Base-by-base conservation (phyloP, 2,888 invertebrate genomes). In the Eledone cirrhosa region DNA sequence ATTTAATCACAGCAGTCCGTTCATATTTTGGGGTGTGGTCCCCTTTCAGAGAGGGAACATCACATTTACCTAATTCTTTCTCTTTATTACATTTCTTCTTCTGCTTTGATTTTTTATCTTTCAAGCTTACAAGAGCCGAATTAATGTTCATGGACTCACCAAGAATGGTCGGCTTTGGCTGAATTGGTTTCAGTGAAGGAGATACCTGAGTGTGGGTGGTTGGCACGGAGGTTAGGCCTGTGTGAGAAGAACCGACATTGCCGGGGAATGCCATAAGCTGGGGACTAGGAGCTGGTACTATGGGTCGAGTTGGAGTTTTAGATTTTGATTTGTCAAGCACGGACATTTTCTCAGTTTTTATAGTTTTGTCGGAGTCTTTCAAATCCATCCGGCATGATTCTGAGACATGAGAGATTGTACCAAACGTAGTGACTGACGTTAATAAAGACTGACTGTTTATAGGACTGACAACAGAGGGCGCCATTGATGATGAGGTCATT, bases 91-190 rank as follows among this genome's bases (percentile, higher is more conserved):
- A 87, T 80, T 89, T 89, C 85, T 91, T 91, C 78, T 87, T 86
- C 77, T 88, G 87, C 80, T 88, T 89, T 24, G 87, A 85, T 81
- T 89, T 89, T 78, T 90, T 89, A 79, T 89, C 89, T 79, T 89
- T 89, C 22, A 90, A 85, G 31, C 87, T 86, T 24, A 87, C 87
- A 33, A 89, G 83, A 22, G 88, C 85, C 31, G 90, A 87, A 78
- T 88, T 89, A 41, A 88, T 83, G 53, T 84, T 83, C 24, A 88
- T 82, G 8, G 88, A 85, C 77, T 90, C 90, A 22, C 90, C 90
- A 82, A 89, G 84, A n/a, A 89, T 86, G 2, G 89, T 89, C 7
- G 90, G 90, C 80, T 90, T 91, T 3, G 91, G 90, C 83, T 91
- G 91, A 79, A 90, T 90, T n/a, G 89, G 89, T 79, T 91, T 91